Evolutionary conservation across 2,113 vertebrate species (phyloP).

Genomic region (Physeter macrocephalus): DNA sequence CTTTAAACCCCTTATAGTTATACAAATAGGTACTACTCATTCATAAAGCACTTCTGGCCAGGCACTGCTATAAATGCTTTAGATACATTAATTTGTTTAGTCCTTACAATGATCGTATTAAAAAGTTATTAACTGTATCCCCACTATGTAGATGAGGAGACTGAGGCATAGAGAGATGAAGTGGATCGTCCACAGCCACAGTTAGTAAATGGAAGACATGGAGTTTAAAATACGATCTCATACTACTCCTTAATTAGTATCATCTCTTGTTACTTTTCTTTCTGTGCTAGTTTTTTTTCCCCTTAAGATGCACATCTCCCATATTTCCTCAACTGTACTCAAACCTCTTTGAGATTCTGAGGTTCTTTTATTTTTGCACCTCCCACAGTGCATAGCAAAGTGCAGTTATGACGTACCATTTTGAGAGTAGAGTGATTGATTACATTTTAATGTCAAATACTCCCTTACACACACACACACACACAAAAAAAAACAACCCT

Average conservation of each 20-base stretch:
- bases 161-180: neutral
- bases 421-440: neutral
- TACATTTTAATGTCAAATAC: neutral
- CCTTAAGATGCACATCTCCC: neutral
- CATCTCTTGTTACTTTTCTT: neutral
- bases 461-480: neutral
- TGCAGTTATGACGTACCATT: neutral
- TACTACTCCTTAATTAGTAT: neutral
- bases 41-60: neutral
- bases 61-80: neutral
- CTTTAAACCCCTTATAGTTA: neutral
- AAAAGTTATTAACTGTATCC: neutral
- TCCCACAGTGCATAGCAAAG: neutral
- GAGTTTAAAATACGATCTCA: too few species aligned
- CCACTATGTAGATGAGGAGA: neutral
- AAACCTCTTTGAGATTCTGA: neutral
- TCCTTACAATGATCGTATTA: neutral
- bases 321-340: neutral
- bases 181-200: neutral
- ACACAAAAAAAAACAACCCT: neutral
- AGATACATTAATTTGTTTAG: neutral
- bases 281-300: neutral
- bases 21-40: neutral
- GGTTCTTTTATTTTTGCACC: neutral
- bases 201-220: neutral